These are phyloP conservation scores for Gryon sp. DNA, from an alignment of 1,140 invertebrate genomes.

Conservation along the genomic window DNA sequence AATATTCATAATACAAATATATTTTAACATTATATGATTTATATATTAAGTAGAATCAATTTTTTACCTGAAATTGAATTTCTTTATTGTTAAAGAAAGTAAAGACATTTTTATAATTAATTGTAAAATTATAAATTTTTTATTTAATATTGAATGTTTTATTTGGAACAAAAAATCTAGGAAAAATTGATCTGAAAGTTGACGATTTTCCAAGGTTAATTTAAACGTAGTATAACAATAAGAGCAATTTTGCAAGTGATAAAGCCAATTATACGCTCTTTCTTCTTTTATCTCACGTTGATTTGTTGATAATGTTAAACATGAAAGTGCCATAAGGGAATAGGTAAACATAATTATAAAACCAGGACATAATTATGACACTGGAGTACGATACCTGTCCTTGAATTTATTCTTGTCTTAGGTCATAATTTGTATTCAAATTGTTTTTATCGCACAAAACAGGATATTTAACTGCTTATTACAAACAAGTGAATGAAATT, in stretches of 20 bases:
- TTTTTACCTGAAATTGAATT: too few species aligned
- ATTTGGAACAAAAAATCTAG: too few species aligned
- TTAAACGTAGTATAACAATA: too few species aligned
- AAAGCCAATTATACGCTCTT: constrained; percentile 12
- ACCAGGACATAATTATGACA: constrained; percentile 6
- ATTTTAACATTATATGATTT: too few species aligned
- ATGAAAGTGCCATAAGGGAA: constrained; percentile 4
- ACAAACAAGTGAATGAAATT: not conserved
- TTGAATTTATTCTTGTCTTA: constrained; percentile 14
- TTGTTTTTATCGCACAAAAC: not conserved
- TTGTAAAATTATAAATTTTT: too few species aligned
- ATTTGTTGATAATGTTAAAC: constrained; percentile 3
- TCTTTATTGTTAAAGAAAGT: too few species aligned
- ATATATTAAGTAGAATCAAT: too few species aligned
- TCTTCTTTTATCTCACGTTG: constrained; percentile 20
- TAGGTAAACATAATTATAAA: constrained; percentile 1
- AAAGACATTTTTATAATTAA: too few species aligned
- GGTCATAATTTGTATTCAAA: constrained; percentile 8
- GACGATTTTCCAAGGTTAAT: too few species aligned
- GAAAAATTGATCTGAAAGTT: too few species aligned
- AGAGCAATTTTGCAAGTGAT: constrained; percentile 6
- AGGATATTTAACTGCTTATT: not conserved
- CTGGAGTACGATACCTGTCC: constrained; percentile 8
- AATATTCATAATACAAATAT: too few species aligned
- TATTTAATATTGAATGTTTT: too few species aligned